A percentile compares a stretch with the other conserved stretches of the same genome.
Evolutionary conservation across 2,797 vertebrate species (phyloP).

Genomic region (Cossypha niveicapilla): DNA sequence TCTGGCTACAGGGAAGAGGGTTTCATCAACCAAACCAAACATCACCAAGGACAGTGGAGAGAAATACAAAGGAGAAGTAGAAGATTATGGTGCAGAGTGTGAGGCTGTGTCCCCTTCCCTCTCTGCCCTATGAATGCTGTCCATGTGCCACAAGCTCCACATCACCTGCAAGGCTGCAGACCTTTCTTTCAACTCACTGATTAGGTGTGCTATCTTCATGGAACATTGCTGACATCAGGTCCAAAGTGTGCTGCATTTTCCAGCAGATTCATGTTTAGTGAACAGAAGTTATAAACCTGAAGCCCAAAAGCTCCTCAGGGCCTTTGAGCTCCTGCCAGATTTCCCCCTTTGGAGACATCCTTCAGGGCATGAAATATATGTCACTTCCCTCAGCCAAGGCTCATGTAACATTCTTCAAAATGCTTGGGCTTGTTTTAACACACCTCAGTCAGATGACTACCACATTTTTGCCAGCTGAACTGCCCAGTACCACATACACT

Average conservation of each 20-base stretch:
- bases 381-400: not conserved
- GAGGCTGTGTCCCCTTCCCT: not conserved
- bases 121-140: not conserved
- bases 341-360: not conserved
- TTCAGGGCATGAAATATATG: not conserved
- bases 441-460: not conserved
- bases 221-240: not conserved
- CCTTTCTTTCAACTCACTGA: not conserved
- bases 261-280: not conserved
- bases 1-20: not conserved
- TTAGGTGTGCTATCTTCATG: fast-evolving
- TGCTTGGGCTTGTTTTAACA: not conserved
- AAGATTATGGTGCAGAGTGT: not conserved
- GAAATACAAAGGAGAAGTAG: not conserved
- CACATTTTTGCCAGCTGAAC: not conserved
- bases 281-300: not conserved
- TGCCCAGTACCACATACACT: not conserved
- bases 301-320: not conserved
- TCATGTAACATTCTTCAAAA: not conserved
- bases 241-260: not conserved
- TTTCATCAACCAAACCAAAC: not conserved
- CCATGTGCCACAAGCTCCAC: fast-evolving
- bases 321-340: not conserved
- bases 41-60: not conserved
- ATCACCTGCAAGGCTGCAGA: not conserved